phyloP scores from a whole-genome alignment of 2,113 vertebrate genomes.

The Callospermophilus lateralis region DNA sequence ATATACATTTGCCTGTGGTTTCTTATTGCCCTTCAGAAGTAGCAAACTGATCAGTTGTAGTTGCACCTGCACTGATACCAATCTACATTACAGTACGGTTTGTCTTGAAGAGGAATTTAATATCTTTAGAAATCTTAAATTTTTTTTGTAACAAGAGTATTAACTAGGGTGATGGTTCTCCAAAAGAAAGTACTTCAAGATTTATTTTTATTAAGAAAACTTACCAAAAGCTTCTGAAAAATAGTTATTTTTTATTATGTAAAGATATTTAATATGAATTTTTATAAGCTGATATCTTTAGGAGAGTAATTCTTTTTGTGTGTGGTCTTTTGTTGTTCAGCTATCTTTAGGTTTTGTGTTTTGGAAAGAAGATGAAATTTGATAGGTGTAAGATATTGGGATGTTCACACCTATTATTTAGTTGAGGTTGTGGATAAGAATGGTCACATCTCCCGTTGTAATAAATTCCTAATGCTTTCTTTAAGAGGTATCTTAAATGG shows the following conservation, averaged over 20 bases:
- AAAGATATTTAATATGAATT: constrained; percentile 8
- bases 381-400: constrained; percentile 32
- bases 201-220: constrained; percentile 63
- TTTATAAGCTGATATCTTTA: constrained; percentile 40
- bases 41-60: constrained; percentile 71
- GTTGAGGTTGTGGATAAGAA: constrained; percentile 33
- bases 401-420: constrained; percentile 50
- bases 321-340: constrained; percentile 19
- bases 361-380: constrained; percentile 68
- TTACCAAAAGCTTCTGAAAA: constrained; percentile 47
- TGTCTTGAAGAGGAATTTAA: constrained; percentile 69
- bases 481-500: constrained; percentile 43
- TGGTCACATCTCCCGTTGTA: constrained; percentile 11
- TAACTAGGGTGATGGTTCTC: constrained; percentile 21
- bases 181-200: constrained; percentile 48
- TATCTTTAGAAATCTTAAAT: constrained; percentile 65
- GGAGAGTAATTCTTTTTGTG: constrained; percentile 37
- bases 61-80: constrained; percentile 82
- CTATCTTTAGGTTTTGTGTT: constrained; percentile 59
- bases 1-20: constrained; percentile 80
- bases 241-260: constrained; percentile 17
- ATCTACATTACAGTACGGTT: constrained; percentile 71
- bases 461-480: constrained; percentile 43
- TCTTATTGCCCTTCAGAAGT: constrained; percentile 74
- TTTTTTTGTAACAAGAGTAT: no score